These are phyloP conservation scores for Psammodynastes pulverulentus DNA, from an alignment of 2,113 vertebrate genomes.

Conservation along the genomic window DNA sequence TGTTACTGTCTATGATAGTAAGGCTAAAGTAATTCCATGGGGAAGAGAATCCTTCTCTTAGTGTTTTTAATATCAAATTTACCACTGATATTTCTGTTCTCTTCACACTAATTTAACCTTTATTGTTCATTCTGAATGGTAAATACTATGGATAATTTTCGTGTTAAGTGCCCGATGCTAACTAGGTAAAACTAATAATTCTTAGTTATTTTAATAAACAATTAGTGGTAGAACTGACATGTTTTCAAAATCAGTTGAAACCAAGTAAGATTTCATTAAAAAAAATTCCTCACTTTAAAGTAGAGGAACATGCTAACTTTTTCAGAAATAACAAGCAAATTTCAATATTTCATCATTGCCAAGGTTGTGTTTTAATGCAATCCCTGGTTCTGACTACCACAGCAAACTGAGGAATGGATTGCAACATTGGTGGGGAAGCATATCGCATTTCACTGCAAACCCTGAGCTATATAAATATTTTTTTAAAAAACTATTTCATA, in stretches of 20 bases:
- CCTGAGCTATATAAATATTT: neutral
- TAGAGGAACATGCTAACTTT: neutral
- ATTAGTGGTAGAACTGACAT: neutral
- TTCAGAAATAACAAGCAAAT: neutral
- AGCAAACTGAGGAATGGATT: neutral
- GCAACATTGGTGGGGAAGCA: neutral
- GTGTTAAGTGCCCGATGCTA: neutral
- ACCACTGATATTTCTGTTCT: neutral
- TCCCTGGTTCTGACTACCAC: neutral
- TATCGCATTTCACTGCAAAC: neutral
- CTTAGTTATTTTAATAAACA: neutral
- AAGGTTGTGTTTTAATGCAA: neutral
- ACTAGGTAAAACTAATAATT: neutral
- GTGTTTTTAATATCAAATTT: neutral
- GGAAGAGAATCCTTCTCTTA: neutral
- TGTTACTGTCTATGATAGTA: neutral
- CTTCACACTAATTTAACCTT: neutral
- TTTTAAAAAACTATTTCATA: constrained; percentile 23
- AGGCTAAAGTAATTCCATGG: neutral
- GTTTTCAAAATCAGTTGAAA: neutral
- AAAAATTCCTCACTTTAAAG: neutral
- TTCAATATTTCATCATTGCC: neutral
- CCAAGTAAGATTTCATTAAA: neutral
- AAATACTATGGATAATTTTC: neutral
- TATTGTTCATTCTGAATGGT: neutral